These are phyloP conservation scores for Cyrtorhinus lividipennis DNA, from an alignment of 1,140 invertebrate genomes.

Conservation along the genomic window DNA sequence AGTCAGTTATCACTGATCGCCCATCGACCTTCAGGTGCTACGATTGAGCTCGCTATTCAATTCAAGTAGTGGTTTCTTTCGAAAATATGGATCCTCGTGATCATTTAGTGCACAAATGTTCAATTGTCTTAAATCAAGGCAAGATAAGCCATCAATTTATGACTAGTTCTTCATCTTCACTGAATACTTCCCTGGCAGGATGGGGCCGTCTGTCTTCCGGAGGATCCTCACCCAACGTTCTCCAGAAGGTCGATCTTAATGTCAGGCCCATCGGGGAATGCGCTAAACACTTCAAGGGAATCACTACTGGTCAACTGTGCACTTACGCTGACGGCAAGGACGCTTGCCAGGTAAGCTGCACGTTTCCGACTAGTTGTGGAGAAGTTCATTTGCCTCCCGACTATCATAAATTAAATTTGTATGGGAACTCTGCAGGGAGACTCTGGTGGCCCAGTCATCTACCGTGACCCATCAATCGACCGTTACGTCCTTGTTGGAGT, in stretches of 20 bases:
- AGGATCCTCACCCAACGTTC: background rate
- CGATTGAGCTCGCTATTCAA: no score
- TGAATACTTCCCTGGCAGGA: background rate
- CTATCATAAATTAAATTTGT: no score
- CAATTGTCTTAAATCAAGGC: no score
- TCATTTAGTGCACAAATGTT: no score
- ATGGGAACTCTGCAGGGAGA: slow-evolving; percentile 4
- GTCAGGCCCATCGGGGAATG: background rate
- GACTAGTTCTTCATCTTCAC: no score
- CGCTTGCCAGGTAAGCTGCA: slow-evolving; percentile 41
- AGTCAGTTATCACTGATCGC: no score
- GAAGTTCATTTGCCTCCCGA: no score
- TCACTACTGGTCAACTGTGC: slow-evolving; percentile 41
- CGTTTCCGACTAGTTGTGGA: no score
- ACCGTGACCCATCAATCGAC: background rate
- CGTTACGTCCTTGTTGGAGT: background rate
- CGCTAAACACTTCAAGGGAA: background rate
- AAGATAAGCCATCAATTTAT: no score
- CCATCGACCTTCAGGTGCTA: no score
- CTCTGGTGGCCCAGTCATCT: background rate
- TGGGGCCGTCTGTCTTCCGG: background rate
- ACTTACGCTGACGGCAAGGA: slow-evolving; percentile 45
- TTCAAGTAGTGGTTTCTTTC: no score
- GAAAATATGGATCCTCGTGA: no score
- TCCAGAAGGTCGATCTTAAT: background rate